Evolutionary conservation across 2,113 vertebrate species (phyloP).

Genomic region (Anas platyrhynchos): DNA sequence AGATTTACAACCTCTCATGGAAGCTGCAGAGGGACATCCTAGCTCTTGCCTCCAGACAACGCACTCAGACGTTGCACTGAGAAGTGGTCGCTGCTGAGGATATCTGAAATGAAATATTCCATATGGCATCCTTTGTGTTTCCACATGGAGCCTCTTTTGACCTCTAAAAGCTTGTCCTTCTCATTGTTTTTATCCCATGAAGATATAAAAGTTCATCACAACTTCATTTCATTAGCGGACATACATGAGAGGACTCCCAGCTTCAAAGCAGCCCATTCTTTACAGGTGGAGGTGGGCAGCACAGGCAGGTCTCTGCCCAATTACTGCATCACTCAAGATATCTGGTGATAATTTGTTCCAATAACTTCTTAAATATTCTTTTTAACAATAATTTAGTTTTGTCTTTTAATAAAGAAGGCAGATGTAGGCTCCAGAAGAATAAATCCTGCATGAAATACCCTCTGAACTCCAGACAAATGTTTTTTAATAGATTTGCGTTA

Average conservation of each 20-base stretch:
- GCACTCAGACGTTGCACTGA: background rate
- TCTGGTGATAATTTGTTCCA: background rate
- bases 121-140: background rate
- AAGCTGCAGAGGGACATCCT: background rate
- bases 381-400: background rate
- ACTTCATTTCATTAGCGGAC: background rate
- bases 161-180: background rate
- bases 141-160: background rate
- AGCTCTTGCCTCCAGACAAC: background rate
- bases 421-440: background rate
- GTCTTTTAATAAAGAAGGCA: constrained; percentile 24
- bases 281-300: background rate
- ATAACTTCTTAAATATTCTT: background rate
- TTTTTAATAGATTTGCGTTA: background rate
- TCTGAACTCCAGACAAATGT: background rate
- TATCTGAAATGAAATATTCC: background rate
- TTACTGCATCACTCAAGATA: background rate
- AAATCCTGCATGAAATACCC: background rate
- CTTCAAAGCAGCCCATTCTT: background rate
- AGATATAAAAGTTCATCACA: accelerated
- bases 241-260: background rate
- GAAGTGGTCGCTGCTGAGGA: background rate
- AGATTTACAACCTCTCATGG: background rate
- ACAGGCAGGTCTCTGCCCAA: background rate
- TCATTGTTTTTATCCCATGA: background rate